phyloP scores from a whole-genome alignment of 2,888 invertebrate species.

The Galerucella pusilla region DNA sequence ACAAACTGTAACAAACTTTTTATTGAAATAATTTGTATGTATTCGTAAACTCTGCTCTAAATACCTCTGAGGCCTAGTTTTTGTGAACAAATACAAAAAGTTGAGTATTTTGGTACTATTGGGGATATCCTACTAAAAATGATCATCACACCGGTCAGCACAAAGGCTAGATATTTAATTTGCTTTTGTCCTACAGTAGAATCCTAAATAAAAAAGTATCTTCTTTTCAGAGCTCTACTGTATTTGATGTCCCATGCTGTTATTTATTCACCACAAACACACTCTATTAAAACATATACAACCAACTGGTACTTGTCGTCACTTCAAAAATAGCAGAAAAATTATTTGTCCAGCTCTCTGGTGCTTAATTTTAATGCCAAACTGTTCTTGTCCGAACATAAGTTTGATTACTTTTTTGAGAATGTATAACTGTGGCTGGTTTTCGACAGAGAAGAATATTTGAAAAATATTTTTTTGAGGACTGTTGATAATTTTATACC shows the following conservation, averaged over 20 bases:
- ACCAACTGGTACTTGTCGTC: constrained; percentile 19
- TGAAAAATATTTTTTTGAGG: neutral
- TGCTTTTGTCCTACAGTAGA: neutral
- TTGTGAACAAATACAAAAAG: no score
- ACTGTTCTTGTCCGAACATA: constrained; percentile 12
- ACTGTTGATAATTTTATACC: neutral
- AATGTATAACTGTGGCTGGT: constrained; percentile 9
- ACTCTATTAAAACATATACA: constrained; percentile 18
- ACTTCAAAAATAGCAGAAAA: constrained; percentile 25
- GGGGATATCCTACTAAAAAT: no score
- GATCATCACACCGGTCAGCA: neutral
- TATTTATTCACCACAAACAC: constrained; percentile 26
- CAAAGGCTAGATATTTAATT: neutral
- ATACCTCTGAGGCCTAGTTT: no score
- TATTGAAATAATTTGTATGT: no score
- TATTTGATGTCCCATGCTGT: constrained; percentile 22
- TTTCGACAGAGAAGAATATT: neutral
- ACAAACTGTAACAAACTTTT: no score
- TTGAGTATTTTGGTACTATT: no score
- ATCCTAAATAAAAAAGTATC: neutral
- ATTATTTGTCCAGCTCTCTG: neutral
- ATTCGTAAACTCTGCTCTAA: no score
- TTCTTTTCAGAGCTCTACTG: neutral
- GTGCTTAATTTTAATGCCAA: constrained; percentile 5
- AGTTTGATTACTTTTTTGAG: constrained; percentile 11